Percentiles rank a stretch among this genome's conserved stretches.
These are phyloP conservation scores for Nymphalis polychloros DNA, from an alignment of 2,888 invertebrate genomes.

Conservation along the genomic window DNA sequence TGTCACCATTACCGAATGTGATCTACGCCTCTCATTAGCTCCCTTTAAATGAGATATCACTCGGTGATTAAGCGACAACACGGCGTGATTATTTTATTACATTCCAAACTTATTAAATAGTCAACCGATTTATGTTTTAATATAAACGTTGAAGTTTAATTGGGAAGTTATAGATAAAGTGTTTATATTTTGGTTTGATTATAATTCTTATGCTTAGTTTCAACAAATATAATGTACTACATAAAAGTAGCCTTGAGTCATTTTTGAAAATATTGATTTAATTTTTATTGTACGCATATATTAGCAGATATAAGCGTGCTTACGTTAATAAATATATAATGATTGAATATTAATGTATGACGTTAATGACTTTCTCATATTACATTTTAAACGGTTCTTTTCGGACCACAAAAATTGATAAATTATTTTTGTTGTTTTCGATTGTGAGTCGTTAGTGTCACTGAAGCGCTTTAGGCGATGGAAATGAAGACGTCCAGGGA, in stretches of 20 bases:
- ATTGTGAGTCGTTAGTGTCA: constrained; percentile 73
- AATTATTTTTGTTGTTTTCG: constrained; percentile 72
- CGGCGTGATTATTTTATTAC: constrained; percentile 75
- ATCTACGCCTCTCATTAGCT: constrained; percentile 78
- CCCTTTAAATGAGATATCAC: constrained; percentile 76
- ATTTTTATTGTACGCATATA: constrained; percentile 7
- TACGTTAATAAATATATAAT: constrained; percentile 35
- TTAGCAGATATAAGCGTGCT: constrained; percentile 35
- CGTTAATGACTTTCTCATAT: constrained; percentile 57
- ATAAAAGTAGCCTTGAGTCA: no score
- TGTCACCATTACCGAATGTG: constrained; percentile 77
- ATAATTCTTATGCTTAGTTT: no score
- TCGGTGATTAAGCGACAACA: constrained; percentile 68
- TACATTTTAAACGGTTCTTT: constrained; percentile 58
- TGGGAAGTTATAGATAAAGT: no score
- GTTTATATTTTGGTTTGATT: no score
- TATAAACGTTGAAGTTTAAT: constrained; percentile 22
- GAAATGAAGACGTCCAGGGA: constrained; percentile 74
- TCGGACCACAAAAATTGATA: constrained; percentile 71
- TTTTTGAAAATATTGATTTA: no score
- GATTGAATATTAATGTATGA: constrained; percentile 44
- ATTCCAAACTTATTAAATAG: constrained; percentile 68
- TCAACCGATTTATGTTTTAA: constrained; percentile 58
- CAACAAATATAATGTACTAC: no score
- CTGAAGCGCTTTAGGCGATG: constrained; percentile 65